A percentile compares a stretch with the other conserved stretches of the same genome.
Evolutionary conservation across 2,113 vertebrate genomes (phyloP).

Genomic region (Harpagus bidentatus): DNA sequence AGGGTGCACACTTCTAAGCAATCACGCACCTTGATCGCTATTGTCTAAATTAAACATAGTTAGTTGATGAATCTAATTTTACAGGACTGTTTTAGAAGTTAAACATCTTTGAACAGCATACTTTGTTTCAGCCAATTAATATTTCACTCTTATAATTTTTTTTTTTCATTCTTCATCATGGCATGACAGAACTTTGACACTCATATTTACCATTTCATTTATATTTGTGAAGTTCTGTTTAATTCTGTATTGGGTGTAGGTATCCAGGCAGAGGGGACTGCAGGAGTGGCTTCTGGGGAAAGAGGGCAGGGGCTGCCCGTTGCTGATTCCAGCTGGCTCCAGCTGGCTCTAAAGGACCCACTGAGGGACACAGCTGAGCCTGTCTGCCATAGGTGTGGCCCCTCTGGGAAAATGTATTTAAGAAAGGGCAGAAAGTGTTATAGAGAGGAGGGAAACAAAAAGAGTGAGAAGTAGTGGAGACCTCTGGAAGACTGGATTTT

Average conservation of each 20-base stretch:
- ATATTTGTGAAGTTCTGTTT: neutral
- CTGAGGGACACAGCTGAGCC: neutral
- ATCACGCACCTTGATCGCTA: neutral
- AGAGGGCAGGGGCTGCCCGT: neutral
- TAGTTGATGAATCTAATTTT: neutral
- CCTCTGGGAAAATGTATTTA: neutral
- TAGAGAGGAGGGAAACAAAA: neutral
- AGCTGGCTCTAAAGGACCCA: neutral
- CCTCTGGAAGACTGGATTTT: neutral
- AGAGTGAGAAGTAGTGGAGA: neutral
- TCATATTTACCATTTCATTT: neutral
- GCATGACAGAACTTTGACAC: neutral
- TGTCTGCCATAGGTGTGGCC: accelerated
- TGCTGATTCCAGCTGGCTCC: neutral
- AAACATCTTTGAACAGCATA: neutral
- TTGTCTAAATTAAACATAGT: neutral
- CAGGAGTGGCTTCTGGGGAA: neutral
- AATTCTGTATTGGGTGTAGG: neutral
- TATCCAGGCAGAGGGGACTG: neutral
- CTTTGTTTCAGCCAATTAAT: neutral
- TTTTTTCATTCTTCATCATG: neutral
- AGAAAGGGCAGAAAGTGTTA: neutral
- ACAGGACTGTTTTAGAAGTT: neutral
- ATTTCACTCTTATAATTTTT: neutral
- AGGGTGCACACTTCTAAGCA: neutral